Evolutionary conservation across 2,113 vertebrate genomes (phyloP), one percentile per base, ranked within the genome.

Genomic region (Blennius ocellaris): DNA sequence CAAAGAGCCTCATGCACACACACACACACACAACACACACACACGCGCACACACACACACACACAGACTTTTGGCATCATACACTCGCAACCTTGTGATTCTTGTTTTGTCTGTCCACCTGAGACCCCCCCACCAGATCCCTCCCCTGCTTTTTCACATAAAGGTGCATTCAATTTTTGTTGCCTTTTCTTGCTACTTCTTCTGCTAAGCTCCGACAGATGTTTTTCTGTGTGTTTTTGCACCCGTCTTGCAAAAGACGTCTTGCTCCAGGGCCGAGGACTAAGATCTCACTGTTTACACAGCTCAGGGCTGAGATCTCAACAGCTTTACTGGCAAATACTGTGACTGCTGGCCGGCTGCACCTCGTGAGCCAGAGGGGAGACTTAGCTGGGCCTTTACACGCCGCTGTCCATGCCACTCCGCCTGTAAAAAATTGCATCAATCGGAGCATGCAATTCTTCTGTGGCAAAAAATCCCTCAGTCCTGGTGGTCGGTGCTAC

Each of bases 261-360:
- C 4, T 1, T n/a, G 57, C 76, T 69, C 44, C 17, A 16, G 21
- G 71, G 76, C 64, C 56, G 48, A 52, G 59, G 6, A 67, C 53
- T 62, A 45, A 56, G n/a, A 73, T 30, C 44, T 49, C 37, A 47
- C 61, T 80, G 68, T 76, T 76, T 76, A 70, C 38, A 12, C 49
- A 17, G 75, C 81, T 73, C 39, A 43, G 7, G 58, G 85, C 69
- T 36, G 70, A 43, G 48, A 77, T 60, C 51, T 65, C 60, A 30
- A 67, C 15, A 66, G 57, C 68, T 74, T 79, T 66, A 41, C 41
- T 54, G 40, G 59, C 39, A 64, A 71, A 75, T 39, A 54, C 67
- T 69, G 68, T 69, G 70, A 76, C 63, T 5, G 0, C 7, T 52
- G 66, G 53, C 47, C 52, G 36, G 63, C 50, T 52, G n/a, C 54